These are phyloP conservation scores for Conomelus anceps DNA, from an alignment of 2,888 invertebrate species.

Conservation along the genomic window DNA sequence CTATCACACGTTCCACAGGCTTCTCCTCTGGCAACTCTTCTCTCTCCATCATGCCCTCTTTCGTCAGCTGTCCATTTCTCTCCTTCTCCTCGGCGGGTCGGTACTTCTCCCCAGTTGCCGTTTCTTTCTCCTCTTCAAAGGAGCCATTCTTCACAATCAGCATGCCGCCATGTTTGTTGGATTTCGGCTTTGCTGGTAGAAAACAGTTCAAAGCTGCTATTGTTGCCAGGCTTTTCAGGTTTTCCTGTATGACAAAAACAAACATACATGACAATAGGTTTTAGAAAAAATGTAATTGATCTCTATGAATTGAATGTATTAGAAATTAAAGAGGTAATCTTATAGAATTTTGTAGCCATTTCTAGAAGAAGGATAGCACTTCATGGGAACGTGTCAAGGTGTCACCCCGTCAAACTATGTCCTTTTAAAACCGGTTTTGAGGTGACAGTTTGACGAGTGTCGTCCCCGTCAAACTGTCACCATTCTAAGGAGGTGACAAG, in stretches of 20 bases:
- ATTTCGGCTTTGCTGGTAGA: background rate
- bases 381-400: too few relatives aligned
- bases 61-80: constrained; percentile 1
- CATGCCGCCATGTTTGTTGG: background rate
- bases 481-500: too few relatives aligned
- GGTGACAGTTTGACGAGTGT: too few relatives aligned
- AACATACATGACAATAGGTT: too few relatives aligned
- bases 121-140: background rate
- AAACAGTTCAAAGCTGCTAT: background rate
- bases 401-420: too few relatives aligned
- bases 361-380: too few relatives aligned
- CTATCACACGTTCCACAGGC: background rate
- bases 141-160: background rate
- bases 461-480: too few relatives aligned
- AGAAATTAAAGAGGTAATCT: too few relatives aligned
- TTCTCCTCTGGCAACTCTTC: background rate
- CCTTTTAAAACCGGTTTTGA: too few relatives aligned
- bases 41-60: background rate
- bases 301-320: too few relatives aligned
- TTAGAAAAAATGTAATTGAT: too few relatives aligned
- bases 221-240: constrained; percentile 21
- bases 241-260: constrained; percentile 14
- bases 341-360: too few relatives aligned
- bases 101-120: background rate
- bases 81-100: constrained; percentile 1